Base-by-base conservation (phyloP, 2,797 vertebrate species). In the Harpagifer antarcticus region DNA sequence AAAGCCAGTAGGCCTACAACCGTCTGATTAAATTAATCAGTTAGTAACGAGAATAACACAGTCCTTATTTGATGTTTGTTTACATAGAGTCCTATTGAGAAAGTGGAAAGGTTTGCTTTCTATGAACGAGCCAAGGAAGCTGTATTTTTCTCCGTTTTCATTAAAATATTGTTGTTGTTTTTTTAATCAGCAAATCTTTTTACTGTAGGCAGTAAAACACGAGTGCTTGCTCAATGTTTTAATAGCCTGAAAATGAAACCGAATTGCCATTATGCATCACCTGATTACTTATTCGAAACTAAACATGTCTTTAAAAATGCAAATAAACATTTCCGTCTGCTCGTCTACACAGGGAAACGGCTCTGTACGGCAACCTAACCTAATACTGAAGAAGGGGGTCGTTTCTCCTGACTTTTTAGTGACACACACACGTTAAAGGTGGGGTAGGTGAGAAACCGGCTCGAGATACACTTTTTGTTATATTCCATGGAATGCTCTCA, bases 351-450 rank as follows among this genome's bases (percentile, higher is more conserved):
- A 96, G 95, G 79, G 95, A 96, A 88, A 94, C 88, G 0, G 91
- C 95, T 47, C 90, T 96, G 55, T 96, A 96, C 59, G 95, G 95
- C 37, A 96, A 95, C 85, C 80, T 96, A 72, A 96, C n/a, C n/a
- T n/a, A n/a, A n/a, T 96, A 68, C 91, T 96, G 84, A 96, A 92
- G 88, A 96, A 96, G n/a, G n/a, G n/a, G n/a, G n/a, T 96, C 31
- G 93, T 96, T 63, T 76, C 90, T 55, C 82, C 91, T 1, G 77
- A 87, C 44, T 78, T 83, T 19, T 85, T 88, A 31, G 58, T 94
- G 81, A 94, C 3, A 37, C 10, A 43, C 33, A 64, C 17, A 27
- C 23, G 23, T 27, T 23, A 23, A 23, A 23, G 23, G 23, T 23
- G 23, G 23, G 23, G 23, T 23, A 23, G 23, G 23, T 23, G 23